Evolutionary conservation across 2,888 invertebrate species (phyloP).

Genomic region (Zele albiditarsus): DNA sequence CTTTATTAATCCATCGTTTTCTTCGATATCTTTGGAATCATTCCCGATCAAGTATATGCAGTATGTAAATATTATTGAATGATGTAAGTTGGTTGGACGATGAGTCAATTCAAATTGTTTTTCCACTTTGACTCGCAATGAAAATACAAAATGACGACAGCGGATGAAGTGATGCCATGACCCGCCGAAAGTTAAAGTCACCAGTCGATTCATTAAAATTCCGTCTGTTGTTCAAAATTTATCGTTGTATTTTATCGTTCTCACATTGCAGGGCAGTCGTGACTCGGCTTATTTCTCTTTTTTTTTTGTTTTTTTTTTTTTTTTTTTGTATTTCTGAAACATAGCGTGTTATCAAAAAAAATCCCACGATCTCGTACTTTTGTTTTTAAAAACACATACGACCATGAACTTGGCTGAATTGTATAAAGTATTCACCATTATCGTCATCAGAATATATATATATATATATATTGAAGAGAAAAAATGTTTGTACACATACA

Average conservation of each 20-base stretch:
- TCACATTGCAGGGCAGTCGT: slow-evolving; percentile 18
- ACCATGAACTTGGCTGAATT: no score
- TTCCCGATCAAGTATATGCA: not conserved
- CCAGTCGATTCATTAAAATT: slow-evolving; percentile 36
- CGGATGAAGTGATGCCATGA: slow-evolving; percentile 17
- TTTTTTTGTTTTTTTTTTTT: not conserved
- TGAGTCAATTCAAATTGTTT: not conserved
- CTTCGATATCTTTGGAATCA: not conserved
- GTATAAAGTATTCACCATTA: no score
- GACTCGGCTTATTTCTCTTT: slow-evolving; percentile 13
- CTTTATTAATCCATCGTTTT: not conserved
- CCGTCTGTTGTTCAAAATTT: slow-evolving; percentile 30
- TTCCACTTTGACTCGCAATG: not conserved
- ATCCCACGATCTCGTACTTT: not conserved
- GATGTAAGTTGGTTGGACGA: not conserved
- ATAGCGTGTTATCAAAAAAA: not conserved
- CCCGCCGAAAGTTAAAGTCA: slow-evolving; percentile 27
- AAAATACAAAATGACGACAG: slow-evolving; percentile 3
- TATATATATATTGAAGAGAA: no score
- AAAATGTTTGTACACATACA: no score
- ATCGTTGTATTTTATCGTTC: slow-evolving; percentile 27
- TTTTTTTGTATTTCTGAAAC: no score
- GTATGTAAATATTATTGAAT: not conserved
- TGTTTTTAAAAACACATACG: slow-evolving; percentile 18
- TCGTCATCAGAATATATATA: no score